Evolutionary conservation across 2,113 vertebrate species (phyloP).

Genomic region (Macrotis lagotis): DNA sequence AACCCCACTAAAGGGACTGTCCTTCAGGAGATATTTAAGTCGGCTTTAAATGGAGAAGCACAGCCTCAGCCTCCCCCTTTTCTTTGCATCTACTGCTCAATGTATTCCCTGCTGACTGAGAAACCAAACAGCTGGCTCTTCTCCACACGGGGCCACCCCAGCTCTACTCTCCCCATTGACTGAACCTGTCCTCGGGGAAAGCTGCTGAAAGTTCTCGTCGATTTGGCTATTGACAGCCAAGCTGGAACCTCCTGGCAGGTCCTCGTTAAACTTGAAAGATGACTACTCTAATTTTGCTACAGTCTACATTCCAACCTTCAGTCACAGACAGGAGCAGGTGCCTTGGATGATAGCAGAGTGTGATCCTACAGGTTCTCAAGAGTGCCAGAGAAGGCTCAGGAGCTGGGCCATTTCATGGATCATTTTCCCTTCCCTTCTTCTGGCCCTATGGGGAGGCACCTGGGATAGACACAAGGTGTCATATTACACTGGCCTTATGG

Average conservation of each 20-base stretch:
- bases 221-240: slow-evolving; percentile 71
- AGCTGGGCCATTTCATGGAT: slow-evolving; percentile 4
- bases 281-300: slow-evolving; percentile 74
- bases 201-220: slow-evolving; percentile 39
- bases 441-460: slow-evolving; percentile 37
- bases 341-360: slow-evolving; percentile 59
- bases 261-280: slow-evolving; percentile 83
- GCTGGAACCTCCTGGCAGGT: slow-evolving; percentile 72
- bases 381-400: slow-evolving; percentile 22
- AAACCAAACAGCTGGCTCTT: slow-evolving; percentile 39
- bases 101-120: fast-evolving
- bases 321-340: slow-evolving; percentile 59
- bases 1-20: not conserved
- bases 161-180: slow-evolving; percentile 21
- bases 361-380: slow-evolving; percentile 63
- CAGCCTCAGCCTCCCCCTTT: not conserved
- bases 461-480: slow-evolving; percentile 56
- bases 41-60: slow-evolving; percentile 42
- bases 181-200: slow-evolving; percentile 47
- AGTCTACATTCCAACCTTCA: slow-evolving; percentile 66
- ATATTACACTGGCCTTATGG: not conserved
- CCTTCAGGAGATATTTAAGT: slow-evolving; percentile 48
- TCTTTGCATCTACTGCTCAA: slow-evolving; percentile 36
- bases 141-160: not conserved
- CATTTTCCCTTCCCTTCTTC: slow-evolving; percentile 39